Conservation (phyloP, 2,797 vertebrate genomes). For the Molossus alvarezi region DNA sequence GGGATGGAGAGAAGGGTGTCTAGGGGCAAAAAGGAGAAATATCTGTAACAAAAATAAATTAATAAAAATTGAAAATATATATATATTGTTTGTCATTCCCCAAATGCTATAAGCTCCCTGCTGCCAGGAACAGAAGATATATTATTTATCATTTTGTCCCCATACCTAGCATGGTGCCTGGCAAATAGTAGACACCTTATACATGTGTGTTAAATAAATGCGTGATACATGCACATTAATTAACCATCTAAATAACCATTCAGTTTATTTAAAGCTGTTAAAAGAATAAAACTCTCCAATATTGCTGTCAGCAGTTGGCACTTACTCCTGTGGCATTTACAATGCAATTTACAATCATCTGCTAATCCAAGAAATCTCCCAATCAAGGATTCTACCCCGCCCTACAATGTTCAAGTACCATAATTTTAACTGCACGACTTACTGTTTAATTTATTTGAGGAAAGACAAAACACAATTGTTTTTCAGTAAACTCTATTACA, state of each 20-base stretch:
- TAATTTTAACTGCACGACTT: constrained; percentile 45
- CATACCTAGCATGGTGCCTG: background rate
- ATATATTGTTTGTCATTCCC: background rate
- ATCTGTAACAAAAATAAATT: no score
- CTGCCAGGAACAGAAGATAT: background rate
- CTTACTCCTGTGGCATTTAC: constrained; percentile 60
- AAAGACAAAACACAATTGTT: background rate
- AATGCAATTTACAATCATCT: constrained; percentile 39
- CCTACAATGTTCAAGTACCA: constrained; percentile 52
- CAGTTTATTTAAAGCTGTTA: constrained; percentile 18
- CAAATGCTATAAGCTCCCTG: background rate
- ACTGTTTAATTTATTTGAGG: constrained; percentile 53
- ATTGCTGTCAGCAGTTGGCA: constrained; percentile 43
- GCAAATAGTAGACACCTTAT: background rate
- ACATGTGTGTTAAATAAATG: background rate
- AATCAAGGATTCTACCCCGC: background rate
- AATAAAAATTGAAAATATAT: no score
- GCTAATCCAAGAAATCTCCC: constrained; percentile 67
- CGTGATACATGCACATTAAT: background rate
- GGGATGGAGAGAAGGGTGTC: no score
- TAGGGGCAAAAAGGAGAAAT: no score
- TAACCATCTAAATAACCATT: constrained; percentile 4
- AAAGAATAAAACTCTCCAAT: constrained; percentile 38
- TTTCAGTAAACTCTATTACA: constrained; percentile 47
- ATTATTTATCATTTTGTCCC: background rate